Base-by-base conservation (phyloP, 1,140 invertebrate genomes). In the Bombus breviceps region DNA sequence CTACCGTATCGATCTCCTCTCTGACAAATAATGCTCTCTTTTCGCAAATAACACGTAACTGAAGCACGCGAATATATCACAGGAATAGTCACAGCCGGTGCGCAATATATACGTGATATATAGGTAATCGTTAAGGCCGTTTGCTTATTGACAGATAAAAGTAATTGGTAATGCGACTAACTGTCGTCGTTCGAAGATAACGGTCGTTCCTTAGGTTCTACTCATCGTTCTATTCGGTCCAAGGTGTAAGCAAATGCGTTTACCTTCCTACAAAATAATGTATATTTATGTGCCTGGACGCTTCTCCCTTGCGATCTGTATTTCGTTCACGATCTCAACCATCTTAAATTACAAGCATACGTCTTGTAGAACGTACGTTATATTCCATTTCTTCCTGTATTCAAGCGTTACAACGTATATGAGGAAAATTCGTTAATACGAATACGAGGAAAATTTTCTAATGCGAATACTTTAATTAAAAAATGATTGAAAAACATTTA, bases 101-200 rank as follows among this genome's bases (percentile, higher is more conserved):
- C 62, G 76, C 74, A 69, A 72, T 77, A 69, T 59, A 71, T 64
- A 57, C 72, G 62, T 10, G 34, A 41, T 68, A 80, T 47, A 81
- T 32, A 64, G 57, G 41, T 69, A 75, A 89, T 88, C 64, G 66
- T 68, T 69, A 75, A 68, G 68, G 66, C 64, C 66, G 47, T 83
- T 81, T 74, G 71, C 88, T 89, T 89, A 86, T 86, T 89, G 84
- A 83, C 74, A 83, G 68, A 81, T 89, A 89, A 83, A 89, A 18
- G 72, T 88, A 89, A 89, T 88, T 82, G 76, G 76, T 69, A 76
- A 89, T 72, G 83, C 47, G 79, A 80, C 69, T 64, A 81, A 37
- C 71, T 62, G 47, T 28, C 75, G 57, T 39, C 53, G 64, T 32
- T 78, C 79, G 6, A 59, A 79, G 75, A 86, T 89, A 88, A 89